Base-by-base conservation (phyloP, 2,113 vertebrate species). In the Peromyscus leucopus region DNA sequence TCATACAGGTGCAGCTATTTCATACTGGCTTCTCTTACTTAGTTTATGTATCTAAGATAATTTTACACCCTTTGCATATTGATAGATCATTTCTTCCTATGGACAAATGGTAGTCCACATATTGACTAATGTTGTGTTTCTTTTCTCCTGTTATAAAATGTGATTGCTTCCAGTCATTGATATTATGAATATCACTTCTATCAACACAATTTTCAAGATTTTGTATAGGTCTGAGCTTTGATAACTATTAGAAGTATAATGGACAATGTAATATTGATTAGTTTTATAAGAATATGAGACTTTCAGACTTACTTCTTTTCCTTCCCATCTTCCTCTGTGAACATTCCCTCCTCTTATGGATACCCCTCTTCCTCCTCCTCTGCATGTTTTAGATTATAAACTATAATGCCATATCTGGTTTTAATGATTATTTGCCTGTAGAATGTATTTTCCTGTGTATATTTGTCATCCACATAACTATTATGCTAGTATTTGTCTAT, bases 271-370 rank as follows among this genome's bases (percentile, higher is more conserved):
- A 82, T 21, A 72, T 7, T 82, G 55, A 51, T 42, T 36, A 39
- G 11, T 74, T 71, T 80, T 74, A 4, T 51, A 63, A 57, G 21
- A 65, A 71, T 69, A 26, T 11, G 22, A 63, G 3, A 63, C 1
- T 61, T 26, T 55, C 39, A 94, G 74, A 51, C 16, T 24, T 15
- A 4, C 21, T 22, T 65, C 55, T 33, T 65, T 48, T 42, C 7
- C 31, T 17, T 16, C 4, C 8, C 0, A 0, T 26, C 21, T 79
- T n/a, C 19, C 11, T 51, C 59, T 65, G n/a, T 31, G 59, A 31
- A 2, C 2, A 17, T 21, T 51, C 7, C 15, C 9, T 71, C 13
- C 26, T 42, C 22, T 57, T 74, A 36, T n/a, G 12, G 0, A 48
- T 67, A 51, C 0, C 2, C 83, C 10, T 46, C 24, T 28, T 63